Conservation (phyloP, 2,888 invertebrate genomes). For the Poecilus cupreus region DNA sequence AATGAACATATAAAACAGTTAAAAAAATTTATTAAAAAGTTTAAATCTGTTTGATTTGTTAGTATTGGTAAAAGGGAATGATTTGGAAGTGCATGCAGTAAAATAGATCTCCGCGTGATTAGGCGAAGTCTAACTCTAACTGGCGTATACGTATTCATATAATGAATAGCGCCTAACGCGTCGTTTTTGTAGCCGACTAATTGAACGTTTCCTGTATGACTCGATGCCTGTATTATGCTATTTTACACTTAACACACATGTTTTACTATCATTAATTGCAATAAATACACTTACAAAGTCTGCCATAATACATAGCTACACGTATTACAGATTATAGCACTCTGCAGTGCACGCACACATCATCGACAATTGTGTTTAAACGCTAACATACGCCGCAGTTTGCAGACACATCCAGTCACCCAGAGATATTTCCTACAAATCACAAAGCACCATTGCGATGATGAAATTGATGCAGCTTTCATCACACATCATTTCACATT, state of each 20-base stretch:
- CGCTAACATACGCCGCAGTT: background rate
- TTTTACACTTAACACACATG: constrained; percentile 59
- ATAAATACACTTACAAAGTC: constrained; percentile 52
- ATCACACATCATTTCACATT: too few relatives aligned
- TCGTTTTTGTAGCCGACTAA: constrained; percentile 52
- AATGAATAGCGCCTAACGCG: constrained; percentile 23
- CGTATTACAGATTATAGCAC: constrained; percentile 43
- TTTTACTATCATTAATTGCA: constrained; percentile 58
- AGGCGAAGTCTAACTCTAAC: too few relatives aligned
- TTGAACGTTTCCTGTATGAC: constrained; percentile 58
- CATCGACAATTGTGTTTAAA: constrained; percentile 27
- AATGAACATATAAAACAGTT: too few relatives aligned
- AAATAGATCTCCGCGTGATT: too few relatives aligned
- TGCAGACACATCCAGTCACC: background rate
- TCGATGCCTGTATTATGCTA: constrained; percentile 57
- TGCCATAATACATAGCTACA: constrained; percentile 49
- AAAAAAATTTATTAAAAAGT: too few relatives aligned
- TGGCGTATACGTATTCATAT: background rate
- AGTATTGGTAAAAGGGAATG: too few relatives aligned
- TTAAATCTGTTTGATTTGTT: too few relatives aligned
- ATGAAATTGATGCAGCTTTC: background rate
- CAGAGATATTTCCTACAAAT: background rate
- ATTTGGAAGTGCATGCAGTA: too few relatives aligned
- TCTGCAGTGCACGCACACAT: constrained; percentile 12
- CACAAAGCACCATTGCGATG: background rate